These are phyloP conservation scores for Drosophila nebulosa DNA, from an alignment of 1,140 invertebrate genomes.

Conservation along the genomic window DNA sequence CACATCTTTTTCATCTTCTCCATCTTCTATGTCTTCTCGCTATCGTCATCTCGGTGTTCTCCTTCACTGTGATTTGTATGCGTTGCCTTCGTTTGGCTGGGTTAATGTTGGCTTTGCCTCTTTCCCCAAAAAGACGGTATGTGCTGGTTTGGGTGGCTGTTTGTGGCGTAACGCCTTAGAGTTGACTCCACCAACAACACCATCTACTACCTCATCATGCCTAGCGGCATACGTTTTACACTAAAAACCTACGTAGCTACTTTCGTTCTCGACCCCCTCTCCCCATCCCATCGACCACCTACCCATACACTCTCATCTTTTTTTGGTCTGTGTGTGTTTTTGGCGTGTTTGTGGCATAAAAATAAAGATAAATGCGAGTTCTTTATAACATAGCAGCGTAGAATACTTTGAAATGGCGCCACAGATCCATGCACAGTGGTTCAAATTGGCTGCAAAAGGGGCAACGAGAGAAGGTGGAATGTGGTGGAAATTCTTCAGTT, in stretches of 20 bases:
- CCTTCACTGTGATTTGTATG: slow-evolving; percentile 61
- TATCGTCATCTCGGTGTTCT: slow-evolving; percentile 6
- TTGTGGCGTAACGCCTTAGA: slow-evolving; percentile 23
- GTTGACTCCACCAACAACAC: slow-evolving; percentile 35
- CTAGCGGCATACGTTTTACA: slow-evolving; percentile 42
- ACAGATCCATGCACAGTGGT: neutral
- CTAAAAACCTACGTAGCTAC: slow-evolving; percentile 46
- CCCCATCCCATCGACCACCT: neutral
- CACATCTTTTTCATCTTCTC: slow-evolving; percentile 11
- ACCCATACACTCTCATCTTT: slow-evolving; percentile 5
- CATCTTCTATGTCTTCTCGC: slow-evolving; percentile 17
- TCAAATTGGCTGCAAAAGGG: no score
- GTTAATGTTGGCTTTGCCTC: slow-evolving; percentile 52
- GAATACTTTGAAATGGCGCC: slow-evolving; percentile 45
- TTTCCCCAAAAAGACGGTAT: slow-evolving; percentile 7
- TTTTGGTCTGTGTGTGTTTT: slow-evolving; percentile 41
- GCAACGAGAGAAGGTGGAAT: neutral
- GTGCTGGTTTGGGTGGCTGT: neutral
- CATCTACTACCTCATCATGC: slow-evolving; percentile 4
- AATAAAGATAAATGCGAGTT: slow-evolving; percentile 80
- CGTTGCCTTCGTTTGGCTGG: slow-evolving; percentile 51
- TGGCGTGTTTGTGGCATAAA: slow-evolving; percentile 75
- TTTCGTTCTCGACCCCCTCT: neutral
- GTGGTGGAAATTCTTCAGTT: neutral
- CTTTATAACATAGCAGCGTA: slow-evolving; percentile 56